Conservation (phyloP, 2,113 vertebrate genomes). For the Lagopus muta region DNA sequence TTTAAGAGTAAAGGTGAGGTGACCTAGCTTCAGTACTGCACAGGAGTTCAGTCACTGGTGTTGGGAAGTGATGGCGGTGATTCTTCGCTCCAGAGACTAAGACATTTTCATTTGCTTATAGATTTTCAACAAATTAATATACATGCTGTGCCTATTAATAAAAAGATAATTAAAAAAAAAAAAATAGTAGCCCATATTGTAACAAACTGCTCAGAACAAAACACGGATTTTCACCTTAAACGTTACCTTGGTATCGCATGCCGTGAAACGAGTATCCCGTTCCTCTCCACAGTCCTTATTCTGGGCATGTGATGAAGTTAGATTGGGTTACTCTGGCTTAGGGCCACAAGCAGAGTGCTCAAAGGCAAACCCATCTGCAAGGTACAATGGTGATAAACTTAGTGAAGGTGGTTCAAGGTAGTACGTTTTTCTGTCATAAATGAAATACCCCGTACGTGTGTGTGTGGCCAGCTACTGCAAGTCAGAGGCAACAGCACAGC, state of each 20-base stretch:
- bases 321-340: background rate
- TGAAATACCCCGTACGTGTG: accelerated
- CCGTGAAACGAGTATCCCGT: background rate
- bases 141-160: background rate
- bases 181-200: background rate
- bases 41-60: background rate
- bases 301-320: background rate
- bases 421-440: background rate
- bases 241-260: background rate
- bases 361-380: background rate
- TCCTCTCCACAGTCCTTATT: background rate
- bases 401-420: background rate
- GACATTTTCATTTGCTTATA: background rate
- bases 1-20: background rate
- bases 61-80: background rate
- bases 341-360: background rate
- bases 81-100: background rate
- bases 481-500: background rate
- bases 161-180: background rate
- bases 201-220: background rate
- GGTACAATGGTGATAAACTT: background rate
- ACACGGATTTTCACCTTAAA: background rate
- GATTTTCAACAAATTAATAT: background rate
- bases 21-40: background rate
- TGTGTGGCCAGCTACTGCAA: accelerated